Conservation (phyloP, 1,140 invertebrate genomes). For the Vanessa tameamea region DNA sequence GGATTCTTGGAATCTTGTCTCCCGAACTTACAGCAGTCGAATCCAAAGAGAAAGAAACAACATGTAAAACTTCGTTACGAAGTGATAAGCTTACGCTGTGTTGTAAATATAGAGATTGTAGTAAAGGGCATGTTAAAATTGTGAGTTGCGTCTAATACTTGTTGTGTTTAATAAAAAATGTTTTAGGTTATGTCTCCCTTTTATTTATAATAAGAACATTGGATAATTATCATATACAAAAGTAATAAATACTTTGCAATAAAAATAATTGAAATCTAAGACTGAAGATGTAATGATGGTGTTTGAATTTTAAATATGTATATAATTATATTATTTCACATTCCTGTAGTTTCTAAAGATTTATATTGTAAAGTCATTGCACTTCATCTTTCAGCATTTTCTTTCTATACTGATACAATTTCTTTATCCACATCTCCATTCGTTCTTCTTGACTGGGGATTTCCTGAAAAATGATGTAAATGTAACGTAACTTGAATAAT, state of each 20-base stretch:
- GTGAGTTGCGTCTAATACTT: constrained; percentile 60
- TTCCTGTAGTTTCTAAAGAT: too few relatives aligned
- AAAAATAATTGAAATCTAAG: not conserved
- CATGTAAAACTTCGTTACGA: constrained; percentile 60
- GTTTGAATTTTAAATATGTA: too few relatives aligned
- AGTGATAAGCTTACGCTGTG: constrained; percentile 50
- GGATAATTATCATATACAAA: constrained; percentile 12
- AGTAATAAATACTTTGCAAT: not conserved
- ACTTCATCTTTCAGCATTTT: constrained; percentile 74
- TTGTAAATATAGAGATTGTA: constrained; percentile 74
- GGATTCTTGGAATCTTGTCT: constrained; percentile 96
- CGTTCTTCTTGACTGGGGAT: constrained; percentile 72
- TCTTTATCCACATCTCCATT: constrained; percentile 78
- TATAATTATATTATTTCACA: too few relatives aligned
- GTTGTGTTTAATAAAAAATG: constrained; percentile 71
- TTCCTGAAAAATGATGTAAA: constrained; percentile 57
- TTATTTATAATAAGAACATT: constrained; percentile 23
- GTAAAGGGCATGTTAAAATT: constrained; percentile 66
- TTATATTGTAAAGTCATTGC: constrained; percentile 33
- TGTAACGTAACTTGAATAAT: not conserved
- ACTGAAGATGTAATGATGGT: not conserved
- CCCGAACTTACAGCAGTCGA: constrained; percentile 90
- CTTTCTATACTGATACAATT: constrained; percentile 76
- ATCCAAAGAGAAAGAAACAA: constrained; percentile 87
- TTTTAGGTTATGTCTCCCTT: constrained; percentile 58